A percentile compares a stretch with the other conserved stretches of the same genome.
Conservation (phyloP, 2,113 vertebrate species). For the Tylochromis polylepis region DNA sequence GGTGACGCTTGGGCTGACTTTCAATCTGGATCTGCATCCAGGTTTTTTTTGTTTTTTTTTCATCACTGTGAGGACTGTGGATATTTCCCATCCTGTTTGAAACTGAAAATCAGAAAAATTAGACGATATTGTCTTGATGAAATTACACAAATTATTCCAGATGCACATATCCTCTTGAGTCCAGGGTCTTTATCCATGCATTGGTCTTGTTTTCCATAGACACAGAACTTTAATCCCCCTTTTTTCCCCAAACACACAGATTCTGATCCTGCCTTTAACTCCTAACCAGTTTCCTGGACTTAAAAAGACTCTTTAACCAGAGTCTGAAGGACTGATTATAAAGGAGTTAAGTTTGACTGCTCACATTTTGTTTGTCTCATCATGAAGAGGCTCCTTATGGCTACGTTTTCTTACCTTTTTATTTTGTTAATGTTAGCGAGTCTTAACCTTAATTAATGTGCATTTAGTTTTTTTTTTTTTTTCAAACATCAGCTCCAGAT, state of each 20-base stretch:
- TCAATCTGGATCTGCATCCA: not conserved
- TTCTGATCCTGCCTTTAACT: not conserved
- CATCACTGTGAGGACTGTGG: not conserved
- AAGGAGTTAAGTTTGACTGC: not conserved
- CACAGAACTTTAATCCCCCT: not conserved
- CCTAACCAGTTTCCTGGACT: not conserved
- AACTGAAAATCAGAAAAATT: not conserved
- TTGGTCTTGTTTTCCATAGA: not conserved
- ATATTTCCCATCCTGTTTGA: not conserved
- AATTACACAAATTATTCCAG: not conserved
- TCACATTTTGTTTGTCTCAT: not conserved
- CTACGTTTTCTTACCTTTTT: not conserved
- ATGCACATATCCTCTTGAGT: not conserved
- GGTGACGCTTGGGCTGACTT: not conserved
- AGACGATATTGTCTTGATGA: not conserved
- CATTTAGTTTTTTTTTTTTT: not conserved
- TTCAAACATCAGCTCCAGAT: not conserved
- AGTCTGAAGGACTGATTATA: not conserved
- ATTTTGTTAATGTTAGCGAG: not conserved
- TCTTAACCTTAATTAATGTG: not conserved
- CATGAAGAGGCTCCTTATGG: not conserved
- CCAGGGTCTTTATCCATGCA: not conserved
- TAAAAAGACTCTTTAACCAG: not conserved
- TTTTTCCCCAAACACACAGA: fast-evolving
- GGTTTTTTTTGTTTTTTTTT: not conserved